These are phyloP conservation scores for Emys orbicularis DNA, from an alignment of 2,797 vertebrate species.

Conservation along the genomic window DNA sequence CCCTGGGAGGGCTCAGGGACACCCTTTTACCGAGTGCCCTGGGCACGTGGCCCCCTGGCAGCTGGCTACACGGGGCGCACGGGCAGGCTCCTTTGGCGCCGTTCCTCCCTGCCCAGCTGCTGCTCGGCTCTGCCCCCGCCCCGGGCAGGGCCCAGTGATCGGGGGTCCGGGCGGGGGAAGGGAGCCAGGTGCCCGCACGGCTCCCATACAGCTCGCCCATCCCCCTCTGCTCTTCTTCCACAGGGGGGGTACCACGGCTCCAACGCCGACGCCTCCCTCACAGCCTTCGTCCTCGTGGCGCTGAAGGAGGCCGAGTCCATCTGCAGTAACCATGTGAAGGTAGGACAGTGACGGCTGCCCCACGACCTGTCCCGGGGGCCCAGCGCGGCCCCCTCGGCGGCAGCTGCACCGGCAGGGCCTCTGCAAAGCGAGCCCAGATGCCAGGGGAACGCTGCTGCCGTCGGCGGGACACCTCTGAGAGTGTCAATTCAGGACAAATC, in stretches of 20 bases:
- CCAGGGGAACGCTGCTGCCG: neutral
- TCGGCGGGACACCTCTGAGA: too few relatives aligned
- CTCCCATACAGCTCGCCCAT: neutral
- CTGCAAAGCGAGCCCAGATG: neutral
- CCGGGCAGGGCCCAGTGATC: neutral
- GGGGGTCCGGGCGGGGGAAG: neutral
- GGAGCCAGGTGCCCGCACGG: neutral
- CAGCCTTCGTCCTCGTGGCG: slow-evolving; percentile 43
- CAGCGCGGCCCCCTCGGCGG: too few relatives aligned
- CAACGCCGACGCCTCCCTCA: slow-evolving; percentile 22
- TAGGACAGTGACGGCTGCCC: too few relatives aligned
- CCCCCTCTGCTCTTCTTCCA: neutral
- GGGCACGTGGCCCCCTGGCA: too few relatives aligned
- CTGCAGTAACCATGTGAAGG: neutral
- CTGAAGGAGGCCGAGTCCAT: neutral
- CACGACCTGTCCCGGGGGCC: too few relatives aligned
- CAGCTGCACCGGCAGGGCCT: too few relatives aligned
- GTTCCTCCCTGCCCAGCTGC: too few relatives aligned
- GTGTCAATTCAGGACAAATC: too few relatives aligned
- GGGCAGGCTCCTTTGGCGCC: too few relatives aligned
- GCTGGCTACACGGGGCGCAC: too few relatives aligned
- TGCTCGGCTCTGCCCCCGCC: neutral
- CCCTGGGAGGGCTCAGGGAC: too few relatives aligned
- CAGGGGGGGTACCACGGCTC: slow-evolving; percentile 46
- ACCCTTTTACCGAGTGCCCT: too few relatives aligned